Evolutionary conservation across 1,140 invertebrate genomes (phyloP).

Genomic region (Pristionchus pacificus): DNA sequence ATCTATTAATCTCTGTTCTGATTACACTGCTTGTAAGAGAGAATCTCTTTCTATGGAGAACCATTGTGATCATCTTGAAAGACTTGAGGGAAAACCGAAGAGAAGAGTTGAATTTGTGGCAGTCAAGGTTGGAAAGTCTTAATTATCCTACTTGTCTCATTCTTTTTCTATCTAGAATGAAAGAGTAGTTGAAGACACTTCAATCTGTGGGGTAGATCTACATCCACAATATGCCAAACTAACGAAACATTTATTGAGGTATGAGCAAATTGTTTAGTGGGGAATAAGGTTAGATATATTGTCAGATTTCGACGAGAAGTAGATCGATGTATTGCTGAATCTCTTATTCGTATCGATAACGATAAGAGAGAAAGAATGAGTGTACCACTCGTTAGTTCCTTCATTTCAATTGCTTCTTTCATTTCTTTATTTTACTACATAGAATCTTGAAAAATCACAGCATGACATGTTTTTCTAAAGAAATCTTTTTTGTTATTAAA

Average conservation of each 20-base stretch:
- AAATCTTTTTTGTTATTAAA: background rate
- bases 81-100: background rate
- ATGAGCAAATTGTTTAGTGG: background rate
- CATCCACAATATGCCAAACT: background rate
- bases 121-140: background rate
- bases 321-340: background rate
- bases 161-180: background rate
- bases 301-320: background rate
- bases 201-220: background rate
- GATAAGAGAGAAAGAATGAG: too few species aligned
- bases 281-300: too few species aligned
- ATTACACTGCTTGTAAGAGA: too few species aligned
- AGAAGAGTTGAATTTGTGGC: background rate
- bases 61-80: background rate
- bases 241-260: background rate
- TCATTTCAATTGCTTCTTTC: too few species aligned
- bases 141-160: background rate
- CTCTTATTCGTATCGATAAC: background rate
- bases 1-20: too few species aligned
- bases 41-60: too few species aligned
- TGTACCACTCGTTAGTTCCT: too few species aligned
- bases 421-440: too few species aligned
- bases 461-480: background rate
- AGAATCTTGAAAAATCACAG: too few species aligned
- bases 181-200: background rate